phyloP scores from a whole-genome alignment of 2,888 invertebrate species.

The Eupithecia tripunctaria region DNA sequence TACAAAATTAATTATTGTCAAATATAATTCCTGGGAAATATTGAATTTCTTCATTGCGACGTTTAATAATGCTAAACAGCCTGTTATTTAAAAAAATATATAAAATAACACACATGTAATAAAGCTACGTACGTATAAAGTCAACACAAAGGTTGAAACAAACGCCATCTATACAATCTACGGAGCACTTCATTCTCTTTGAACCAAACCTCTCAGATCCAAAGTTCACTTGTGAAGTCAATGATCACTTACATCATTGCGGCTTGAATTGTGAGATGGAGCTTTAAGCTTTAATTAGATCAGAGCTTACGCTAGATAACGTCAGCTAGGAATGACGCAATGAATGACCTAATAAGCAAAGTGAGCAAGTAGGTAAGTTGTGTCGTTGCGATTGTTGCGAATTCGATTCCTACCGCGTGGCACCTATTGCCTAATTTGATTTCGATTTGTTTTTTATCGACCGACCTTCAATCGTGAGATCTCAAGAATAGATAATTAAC shows the following conservation, averaged over 20 bases:
- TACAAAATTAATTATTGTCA: too few relatives aligned
- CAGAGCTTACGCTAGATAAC: neutral
- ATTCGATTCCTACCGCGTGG: neutral
- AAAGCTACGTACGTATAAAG: neutral
- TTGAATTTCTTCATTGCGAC: too few relatives aligned
- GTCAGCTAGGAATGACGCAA: neutral
- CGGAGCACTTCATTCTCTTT: conserved; percentile 5
- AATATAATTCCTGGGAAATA: too few relatives aligned
- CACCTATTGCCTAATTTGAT: neutral
- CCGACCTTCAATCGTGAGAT: neutral
- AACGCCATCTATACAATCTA: conserved; percentile 33
- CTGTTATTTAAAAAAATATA: neutral
- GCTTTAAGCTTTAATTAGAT: conserved; percentile 23
- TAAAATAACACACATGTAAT: neutral
- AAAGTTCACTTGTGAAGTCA: conserved; percentile 21
- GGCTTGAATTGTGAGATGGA: conserved; percentile 34
- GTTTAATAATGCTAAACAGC: neutral
- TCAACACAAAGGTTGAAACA: neutral
- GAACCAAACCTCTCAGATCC: too few relatives aligned
- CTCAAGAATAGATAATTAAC: neutral
- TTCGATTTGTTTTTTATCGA: neutral
- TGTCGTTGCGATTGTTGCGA: neutral
- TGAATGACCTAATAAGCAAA: neutral
- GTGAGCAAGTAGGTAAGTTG: too few relatives aligned
- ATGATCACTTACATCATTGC: conserved; percentile 26